A percentile compares a stretch with the other conserved stretches of the same genome.
These are phyloP conservation scores for Fringilla coelebs DNA, from an alignment of 2,797 vertebrate species.

Conservation along the genomic window DNA sequence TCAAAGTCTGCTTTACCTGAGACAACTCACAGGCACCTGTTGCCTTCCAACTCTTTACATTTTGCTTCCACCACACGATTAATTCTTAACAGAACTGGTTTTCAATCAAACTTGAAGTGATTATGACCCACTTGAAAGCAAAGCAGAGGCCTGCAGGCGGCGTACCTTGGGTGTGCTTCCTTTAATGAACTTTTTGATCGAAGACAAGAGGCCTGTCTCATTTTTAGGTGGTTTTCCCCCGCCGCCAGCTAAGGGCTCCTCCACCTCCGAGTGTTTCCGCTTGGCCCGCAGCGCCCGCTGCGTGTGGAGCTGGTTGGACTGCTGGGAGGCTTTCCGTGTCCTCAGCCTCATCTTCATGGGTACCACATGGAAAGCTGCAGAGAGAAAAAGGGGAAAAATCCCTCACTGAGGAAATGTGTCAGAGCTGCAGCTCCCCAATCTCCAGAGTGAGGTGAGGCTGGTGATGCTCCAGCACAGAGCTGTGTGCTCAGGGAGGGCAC, in stretches of 20 bases:
- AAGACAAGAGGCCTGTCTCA: constrained; percentile 89
- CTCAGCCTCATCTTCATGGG: constrained; percentile 96
- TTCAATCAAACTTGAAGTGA: background rate
- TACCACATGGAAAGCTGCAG: constrained; percentile 89
- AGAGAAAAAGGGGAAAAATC: background rate
- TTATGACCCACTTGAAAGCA: background rate
- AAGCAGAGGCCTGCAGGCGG: background rate
- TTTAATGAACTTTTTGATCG: constrained; percentile 96
- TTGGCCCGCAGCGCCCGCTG: constrained; percentile 86
- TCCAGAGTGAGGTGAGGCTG: rapidly evolving
- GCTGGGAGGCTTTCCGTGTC: constrained; percentile 97
- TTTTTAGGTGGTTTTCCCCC: constrained; percentile 89
- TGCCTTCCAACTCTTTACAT: background rate
- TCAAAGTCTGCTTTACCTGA: background rate
- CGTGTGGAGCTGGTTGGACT: constrained; percentile 81
- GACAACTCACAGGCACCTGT: background rate
- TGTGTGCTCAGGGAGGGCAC: background rate
- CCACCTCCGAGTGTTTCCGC: constrained; percentile 90
- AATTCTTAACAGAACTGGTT: background rate
- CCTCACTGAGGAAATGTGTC: background rate
- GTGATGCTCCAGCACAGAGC: background rate
- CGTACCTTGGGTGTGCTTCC: constrained; percentile 93
- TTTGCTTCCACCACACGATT: background rate
- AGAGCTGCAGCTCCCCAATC: background rate
- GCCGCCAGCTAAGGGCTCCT: constrained; percentile 82